A percentile compares a stretch with the other conserved stretches of the same genome.
These are phyloP conservation scores for Theocolax elegans DNA, from an alignment of 1,140 invertebrate genomes.

Conservation along the genomic window DNA sequence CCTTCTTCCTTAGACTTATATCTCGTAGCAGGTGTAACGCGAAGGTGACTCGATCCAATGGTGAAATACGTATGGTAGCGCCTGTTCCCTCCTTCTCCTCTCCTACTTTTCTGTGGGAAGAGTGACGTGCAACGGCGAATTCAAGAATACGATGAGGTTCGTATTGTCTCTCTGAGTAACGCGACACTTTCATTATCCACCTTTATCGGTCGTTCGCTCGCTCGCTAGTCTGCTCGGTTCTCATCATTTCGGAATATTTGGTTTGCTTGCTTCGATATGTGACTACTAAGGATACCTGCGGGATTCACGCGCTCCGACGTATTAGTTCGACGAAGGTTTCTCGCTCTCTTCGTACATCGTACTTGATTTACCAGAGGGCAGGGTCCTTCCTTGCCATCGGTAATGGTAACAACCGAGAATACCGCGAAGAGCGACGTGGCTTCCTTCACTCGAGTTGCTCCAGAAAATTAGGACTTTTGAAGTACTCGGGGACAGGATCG, in stretches of 20 bases:
- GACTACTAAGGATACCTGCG: conserved; percentile 56
- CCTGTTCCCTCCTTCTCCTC: conserved; percentile 14
- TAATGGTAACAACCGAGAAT: conserved; percentile 40
- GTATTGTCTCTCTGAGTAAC: not conserved
- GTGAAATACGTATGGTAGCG: too few relatives aligned
- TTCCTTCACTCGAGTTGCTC: conserved; percentile 92
- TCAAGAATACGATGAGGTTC: not conserved
- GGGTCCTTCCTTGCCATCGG: conserved; percentile 38
- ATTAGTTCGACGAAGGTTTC: not conserved
- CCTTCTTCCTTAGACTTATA: not conserved
- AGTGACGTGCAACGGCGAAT: not conserved
- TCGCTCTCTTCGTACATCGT: not conserved
- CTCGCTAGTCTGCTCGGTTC: conserved; percentile 5
- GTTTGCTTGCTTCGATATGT: conserved; percentile 54
- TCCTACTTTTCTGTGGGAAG: conserved; percentile 9
- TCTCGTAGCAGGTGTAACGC: too few relatives aligned
- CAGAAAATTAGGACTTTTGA: conserved; percentile 99
- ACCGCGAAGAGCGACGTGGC: conserved; percentile 42
- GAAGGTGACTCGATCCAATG: too few relatives aligned
- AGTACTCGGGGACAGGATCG: conserved; percentile 98
- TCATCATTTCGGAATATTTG: conserved; percentile 33
- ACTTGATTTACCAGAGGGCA: conserved; percentile 49
- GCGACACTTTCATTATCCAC: too few relatives aligned
- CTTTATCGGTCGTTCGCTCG: not conserved
- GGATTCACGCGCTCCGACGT: not conserved